phyloP scores from a whole-genome alignment of 2,113 vertebrate species.

The Physeter macrocephalus region DNA sequence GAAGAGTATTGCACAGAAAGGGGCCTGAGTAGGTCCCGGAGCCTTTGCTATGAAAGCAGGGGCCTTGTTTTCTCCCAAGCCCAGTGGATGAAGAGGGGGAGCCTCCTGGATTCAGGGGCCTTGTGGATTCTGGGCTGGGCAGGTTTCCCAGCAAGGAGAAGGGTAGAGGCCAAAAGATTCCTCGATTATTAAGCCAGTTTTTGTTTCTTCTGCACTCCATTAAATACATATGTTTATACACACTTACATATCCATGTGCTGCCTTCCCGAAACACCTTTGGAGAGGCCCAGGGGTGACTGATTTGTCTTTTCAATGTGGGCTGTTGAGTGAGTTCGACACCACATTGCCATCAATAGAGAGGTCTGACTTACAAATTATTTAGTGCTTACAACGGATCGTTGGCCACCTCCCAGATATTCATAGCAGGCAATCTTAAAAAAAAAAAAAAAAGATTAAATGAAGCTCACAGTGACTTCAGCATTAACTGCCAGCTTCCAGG shows the following conservation, averaged over 20 bases:
- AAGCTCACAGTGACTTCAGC: slow-evolving; percentile 50
- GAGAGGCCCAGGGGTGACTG: slow-evolving; percentile 59
- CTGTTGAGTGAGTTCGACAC: slow-evolving; percentile 65
- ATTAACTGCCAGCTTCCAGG: slow-evolving; percentile 61
- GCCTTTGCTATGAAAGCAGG: background rate
- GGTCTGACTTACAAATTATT: slow-evolving; percentile 58
- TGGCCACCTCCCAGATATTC: slow-evolving; percentile 54
- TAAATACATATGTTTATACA: slow-evolving; percentile 14
- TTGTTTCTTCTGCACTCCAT: slow-evolving; percentile 46
- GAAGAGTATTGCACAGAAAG: background rate
- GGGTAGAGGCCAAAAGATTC: background rate
- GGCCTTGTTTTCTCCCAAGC: background rate
- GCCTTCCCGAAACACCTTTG: slow-evolving; percentile 63
- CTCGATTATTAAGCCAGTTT: slow-evolving; percentile 7
- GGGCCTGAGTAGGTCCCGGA: background rate
- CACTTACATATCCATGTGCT: background rate
- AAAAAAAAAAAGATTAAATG: slow-evolving; percentile 31
- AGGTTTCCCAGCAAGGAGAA: slow-evolving; percentile 11
- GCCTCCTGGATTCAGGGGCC: background rate
- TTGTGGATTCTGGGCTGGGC: background rate
- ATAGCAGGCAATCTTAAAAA: slow-evolving; percentile 43
- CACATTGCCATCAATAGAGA: slow-evolving; percentile 38
- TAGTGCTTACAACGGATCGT: slow-evolving; percentile 52
- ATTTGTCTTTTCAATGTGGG: slow-evolving; percentile 62
- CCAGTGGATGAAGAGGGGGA: background rate